A percentile compares a stretch with the other conserved stretches of the same genome.
Conservation (phyloP, 2,797 vertebrate species). For the Sebastes elongatus region DNA sequence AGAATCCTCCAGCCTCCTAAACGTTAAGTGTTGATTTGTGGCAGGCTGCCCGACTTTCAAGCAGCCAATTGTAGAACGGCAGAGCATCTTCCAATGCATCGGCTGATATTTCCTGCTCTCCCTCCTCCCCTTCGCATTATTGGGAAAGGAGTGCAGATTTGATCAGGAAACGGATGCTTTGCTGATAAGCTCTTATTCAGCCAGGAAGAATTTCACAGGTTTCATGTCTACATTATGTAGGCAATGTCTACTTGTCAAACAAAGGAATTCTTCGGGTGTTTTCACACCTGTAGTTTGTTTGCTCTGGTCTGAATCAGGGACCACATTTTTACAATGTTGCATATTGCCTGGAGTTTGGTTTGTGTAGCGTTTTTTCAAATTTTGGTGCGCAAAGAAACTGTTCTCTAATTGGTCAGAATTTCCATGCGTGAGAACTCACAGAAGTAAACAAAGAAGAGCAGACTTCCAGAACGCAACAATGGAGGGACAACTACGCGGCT, state of each 20-base stretch:
- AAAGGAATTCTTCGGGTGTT: background rate
- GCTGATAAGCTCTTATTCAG: slow-evolving; percentile 27
- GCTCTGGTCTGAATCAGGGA: too few species aligned
- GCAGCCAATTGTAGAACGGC: slow-evolving; percentile 53
- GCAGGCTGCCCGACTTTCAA: slow-evolving; percentile 55
- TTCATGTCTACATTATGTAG: background rate
- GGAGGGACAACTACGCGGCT: too few species aligned
- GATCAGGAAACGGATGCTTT: slow-evolving; percentile 53
- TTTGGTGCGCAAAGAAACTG: too few species aligned
- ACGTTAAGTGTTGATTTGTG: slow-evolving; percentile 66
- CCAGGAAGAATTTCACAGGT: slow-evolving; percentile 17
- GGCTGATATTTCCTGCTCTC: slow-evolving; percentile 55
- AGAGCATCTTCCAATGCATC: slow-evolving; percentile 61
- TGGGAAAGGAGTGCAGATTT: slow-evolving; percentile 55
- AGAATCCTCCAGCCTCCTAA: slow-evolving; percentile 64
- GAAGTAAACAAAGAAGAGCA: too few species aligned
- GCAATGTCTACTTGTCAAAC: slow-evolving; percentile 1
- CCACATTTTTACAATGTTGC: too few species aligned
- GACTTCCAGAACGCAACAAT: too few species aligned
- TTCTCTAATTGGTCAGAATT: too few species aligned
- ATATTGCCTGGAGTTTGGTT: too few species aligned
- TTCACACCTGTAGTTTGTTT: too few species aligned
- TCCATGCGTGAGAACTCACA: too few species aligned
- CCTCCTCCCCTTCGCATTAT: slow-evolving; percentile 45
- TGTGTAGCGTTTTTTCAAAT: too few species aligned